Evolutionary conservation across 2,113 vertebrate species (phyloP).

Genomic region (Anser cygnoides): DNA sequence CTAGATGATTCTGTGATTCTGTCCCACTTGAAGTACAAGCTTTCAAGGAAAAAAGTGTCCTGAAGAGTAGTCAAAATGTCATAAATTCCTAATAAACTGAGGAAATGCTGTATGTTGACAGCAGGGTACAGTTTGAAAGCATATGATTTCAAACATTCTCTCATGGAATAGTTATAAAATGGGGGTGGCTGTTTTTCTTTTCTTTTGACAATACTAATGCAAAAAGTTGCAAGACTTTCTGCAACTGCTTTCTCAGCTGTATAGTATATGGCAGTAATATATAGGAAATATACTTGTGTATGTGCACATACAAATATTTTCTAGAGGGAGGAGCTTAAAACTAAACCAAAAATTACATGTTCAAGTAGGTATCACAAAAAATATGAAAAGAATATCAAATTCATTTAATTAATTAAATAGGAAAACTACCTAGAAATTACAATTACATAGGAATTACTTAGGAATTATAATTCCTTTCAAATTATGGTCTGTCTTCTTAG

Average conservation of each 20-base stretch:
- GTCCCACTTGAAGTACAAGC: not conserved
- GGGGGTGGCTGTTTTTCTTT: not conserved
- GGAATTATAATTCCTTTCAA: not conserved
- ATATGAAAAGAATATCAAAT: not conserved
- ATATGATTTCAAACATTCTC: not conserved
- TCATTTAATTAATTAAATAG: not conserved
- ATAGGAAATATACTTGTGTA: not conserved
- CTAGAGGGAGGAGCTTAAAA: not conserved
- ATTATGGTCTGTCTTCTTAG: not conserved
- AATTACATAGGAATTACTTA: not conserved
- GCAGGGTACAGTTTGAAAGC: not conserved
- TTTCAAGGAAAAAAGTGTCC: not conserved
- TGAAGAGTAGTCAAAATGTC: not conserved
- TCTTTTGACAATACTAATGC: not conserved
- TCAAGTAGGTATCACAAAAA: not conserved
- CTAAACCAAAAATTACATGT: not conserved
- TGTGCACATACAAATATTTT: not conserved
- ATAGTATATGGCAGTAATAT: not conserved
- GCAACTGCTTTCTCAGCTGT: not conserved
- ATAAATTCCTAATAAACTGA: not conserved
- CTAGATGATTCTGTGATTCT: no score
- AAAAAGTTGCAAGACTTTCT: not conserved
- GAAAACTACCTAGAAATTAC: not conserved
- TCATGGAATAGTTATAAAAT: not conserved
- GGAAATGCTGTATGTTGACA: not conserved